Evolutionary conservation across 2,113 vertebrate species (phyloP).

Genomic region (Paradoxurus hermaphroditus): DNA sequence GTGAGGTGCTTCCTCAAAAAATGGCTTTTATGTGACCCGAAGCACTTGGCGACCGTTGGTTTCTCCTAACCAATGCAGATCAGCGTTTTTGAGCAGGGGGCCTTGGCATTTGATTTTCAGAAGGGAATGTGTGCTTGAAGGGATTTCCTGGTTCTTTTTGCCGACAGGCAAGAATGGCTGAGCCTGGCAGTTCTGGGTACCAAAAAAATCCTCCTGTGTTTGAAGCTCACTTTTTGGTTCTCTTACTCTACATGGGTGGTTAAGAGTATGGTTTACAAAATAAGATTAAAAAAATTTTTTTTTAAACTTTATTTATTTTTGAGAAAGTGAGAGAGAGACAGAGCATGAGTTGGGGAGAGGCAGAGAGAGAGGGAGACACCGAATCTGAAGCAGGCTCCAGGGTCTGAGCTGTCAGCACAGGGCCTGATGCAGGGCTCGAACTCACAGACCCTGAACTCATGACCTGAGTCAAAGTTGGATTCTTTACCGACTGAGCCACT

Average conservation of each 20-base stretch:
- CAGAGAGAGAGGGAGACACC: too few species aligned
- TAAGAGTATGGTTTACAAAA: background rate
- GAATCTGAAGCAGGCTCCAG: too few species aligned
- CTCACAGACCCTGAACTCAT: too few species aligned
- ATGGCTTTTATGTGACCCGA: conserved; percentile 5
- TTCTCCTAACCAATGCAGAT: background rate
- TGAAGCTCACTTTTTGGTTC: background rate
- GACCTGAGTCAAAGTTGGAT: too few species aligned
- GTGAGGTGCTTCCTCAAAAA: background rate
- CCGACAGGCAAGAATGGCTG: background rate
- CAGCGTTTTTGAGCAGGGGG: background rate
- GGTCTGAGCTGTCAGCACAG: too few species aligned
- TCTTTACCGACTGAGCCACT: too few species aligned
- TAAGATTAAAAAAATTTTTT: too few species aligned
- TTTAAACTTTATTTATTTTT: too few species aligned
- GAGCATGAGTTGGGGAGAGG: too few species aligned
- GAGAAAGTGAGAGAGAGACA: too few species aligned
- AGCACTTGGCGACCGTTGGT: background rate
- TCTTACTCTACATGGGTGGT: background rate
- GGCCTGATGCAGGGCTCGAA: too few species aligned
- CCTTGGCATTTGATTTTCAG: background rate
- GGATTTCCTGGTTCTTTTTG: background rate
- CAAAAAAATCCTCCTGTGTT: background rate
- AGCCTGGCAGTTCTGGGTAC: background rate
- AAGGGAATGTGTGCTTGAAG: background rate